Conservation (phyloP, 2,797 vertebrate species). For the Sorex maritimensis region DNA sequence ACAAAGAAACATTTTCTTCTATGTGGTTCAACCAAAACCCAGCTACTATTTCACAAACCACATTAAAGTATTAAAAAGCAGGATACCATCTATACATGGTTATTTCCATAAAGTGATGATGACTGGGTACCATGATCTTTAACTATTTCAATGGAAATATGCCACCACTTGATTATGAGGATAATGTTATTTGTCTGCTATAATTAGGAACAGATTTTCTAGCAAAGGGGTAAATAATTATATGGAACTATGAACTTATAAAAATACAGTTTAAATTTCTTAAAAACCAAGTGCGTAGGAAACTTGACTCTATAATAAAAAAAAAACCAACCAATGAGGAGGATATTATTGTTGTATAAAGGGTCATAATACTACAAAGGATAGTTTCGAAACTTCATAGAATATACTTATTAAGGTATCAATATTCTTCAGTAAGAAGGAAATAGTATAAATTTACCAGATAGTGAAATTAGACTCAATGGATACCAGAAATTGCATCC, state of each 20-base stretch:
- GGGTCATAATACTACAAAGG: constrained; percentile 12
- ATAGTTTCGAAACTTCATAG: constrained; percentile 54
- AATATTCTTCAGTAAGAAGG: not conserved
- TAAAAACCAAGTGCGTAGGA: constrained; percentile 10
- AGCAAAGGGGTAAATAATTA: constrained; percentile 18
- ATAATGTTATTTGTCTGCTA: constrained; percentile 53
- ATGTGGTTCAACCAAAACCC: not conserved
- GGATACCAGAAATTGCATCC: not conserved
- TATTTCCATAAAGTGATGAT: not conserved
- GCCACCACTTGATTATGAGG: not conserved
- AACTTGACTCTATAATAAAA: constrained; percentile 39
- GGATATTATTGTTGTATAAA: constrained; percentile 53
- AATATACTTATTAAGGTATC: not conserved
- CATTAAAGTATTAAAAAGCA: constrained; percentile 63
- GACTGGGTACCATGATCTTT: not conserved
- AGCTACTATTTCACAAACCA: not conserved
- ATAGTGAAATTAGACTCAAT: constrained; percentile 26
- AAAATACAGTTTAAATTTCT: not conserved
- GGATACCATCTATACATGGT: not conserved
- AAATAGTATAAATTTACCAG: constrained; percentile 27
- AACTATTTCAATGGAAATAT: not conserved
- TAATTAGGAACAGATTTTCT: constrained; percentile 29
- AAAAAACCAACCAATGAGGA: constrained; percentile 30
- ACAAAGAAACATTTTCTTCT: not conserved
- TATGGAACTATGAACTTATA: constrained; percentile 50